Base-by-base conservation (phyloP, 2,113 vertebrate species). In the Mystacornis crossleyi region DNA sequence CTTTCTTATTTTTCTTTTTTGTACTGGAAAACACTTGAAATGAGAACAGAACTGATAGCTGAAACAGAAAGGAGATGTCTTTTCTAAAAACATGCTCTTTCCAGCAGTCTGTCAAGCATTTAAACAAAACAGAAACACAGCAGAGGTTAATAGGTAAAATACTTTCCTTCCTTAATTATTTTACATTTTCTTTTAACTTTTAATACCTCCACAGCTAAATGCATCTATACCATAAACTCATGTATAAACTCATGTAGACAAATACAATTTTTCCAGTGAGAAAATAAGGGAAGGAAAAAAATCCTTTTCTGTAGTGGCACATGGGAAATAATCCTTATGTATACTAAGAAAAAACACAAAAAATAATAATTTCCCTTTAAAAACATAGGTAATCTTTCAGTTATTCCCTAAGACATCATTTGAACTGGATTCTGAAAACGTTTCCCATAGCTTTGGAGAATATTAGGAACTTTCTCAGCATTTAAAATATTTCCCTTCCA, bases 1-100 rank as follows among this genome's bases (percentile, higher is more conserved):
- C 0, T 15, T 10, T 36, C 31, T 6, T 19, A 2, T 8, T 8
- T 20, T 42, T 19, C 6, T 8, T 17, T 29, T 25, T 25, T 11
- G 5, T 66, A 12, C 34, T 85, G 70, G 36, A 79, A 93, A 85
- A 48, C 33, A 31, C 0, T 2, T 71, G 16, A 84, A 62, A 78
- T 73, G 2, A 42, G 29, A 70, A 36, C 15, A 77, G 29, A 70
- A 50, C 13, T 75, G 18, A 72, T 86, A 86, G 36, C 40, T 81
- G 61, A 87, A 86, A 83, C 29, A 81, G n/a, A 70, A 77, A 38
- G 36, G 20, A 81, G 21, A 10, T 34, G 12, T n/a, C 23, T 71
- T 70, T 86, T 67, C 51, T 54, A 64, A 85, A 91, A 51, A 15
- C 9, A 3, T 43, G 10, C 21, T 67, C 29, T 70, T 87, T 47